A percentile compares a stretch with the other conserved stretches of the same genome.
Evolutionary conservation across 1,140 invertebrate genomes (phyloP).

Genomic region (Drosophila suzukii): DNA sequence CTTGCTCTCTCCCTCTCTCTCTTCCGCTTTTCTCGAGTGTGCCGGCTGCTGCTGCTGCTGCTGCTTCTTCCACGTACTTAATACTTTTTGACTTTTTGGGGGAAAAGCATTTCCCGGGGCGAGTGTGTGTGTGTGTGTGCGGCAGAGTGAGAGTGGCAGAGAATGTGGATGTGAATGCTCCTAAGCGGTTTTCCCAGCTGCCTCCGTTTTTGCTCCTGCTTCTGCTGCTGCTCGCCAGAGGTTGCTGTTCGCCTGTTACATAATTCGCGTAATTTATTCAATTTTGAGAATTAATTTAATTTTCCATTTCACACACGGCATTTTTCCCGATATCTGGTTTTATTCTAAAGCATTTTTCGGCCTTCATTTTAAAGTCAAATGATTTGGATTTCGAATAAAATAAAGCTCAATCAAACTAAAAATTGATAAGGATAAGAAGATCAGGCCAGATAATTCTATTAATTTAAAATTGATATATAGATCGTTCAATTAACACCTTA

Average conservation of each 20-base stretch:
- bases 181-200: conserved; percentile 74
- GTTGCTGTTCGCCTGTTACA: conserved; percentile 78
- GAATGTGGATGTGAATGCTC: conserved; percentile 34
- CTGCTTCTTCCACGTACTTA: conserved; percentile 67
- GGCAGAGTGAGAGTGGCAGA: conserved; percentile 20
- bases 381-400: neutral
- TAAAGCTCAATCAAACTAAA: too few species aligned
- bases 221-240: conserved; percentile 31
- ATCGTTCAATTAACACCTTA: too few species aligned
- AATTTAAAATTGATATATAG: too few species aligned
- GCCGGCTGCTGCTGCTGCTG: conserved; percentile 38
- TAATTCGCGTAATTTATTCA: conserved; percentile 84
- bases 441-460: too few species aligned
- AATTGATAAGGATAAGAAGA: too few species aligned
- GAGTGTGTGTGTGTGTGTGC: conserved; percentile 21
- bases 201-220: conserved; percentile 21
- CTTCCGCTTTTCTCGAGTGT: conserved; percentile 9
- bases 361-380: neutral
- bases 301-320: conserved; percentile 71
- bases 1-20: neutral
- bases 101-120: conserved; percentile 75
- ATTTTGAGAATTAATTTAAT: conserved; percentile 83
- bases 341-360: neutral
- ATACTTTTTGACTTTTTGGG: conserved; percentile 80
- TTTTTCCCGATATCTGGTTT: conserved; percentile 20